These are phyloP conservation scores for Clarias macrocephalus DNA, from an alignment of 2,113 vertebrate species.

Conservation along the genomic window DNA sequence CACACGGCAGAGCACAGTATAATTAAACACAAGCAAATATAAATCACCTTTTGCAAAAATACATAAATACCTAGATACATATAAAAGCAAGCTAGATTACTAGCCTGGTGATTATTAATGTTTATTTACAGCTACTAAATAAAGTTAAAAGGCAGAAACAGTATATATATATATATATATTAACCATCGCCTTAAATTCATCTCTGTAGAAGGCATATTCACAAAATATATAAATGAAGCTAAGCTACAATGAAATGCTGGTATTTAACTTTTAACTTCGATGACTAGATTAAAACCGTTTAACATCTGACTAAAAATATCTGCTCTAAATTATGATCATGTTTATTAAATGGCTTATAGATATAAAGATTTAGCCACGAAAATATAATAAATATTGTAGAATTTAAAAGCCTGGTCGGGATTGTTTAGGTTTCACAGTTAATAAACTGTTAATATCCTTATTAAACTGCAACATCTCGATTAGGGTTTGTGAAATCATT, in stretches of 20 bases:
- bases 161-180: too few species aligned
- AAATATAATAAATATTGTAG: background rate
- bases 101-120: background rate
- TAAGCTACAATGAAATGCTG: background rate
- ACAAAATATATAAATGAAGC: background rate
- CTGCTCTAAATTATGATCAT: accelerated
- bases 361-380: background rate
- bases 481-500: background rate
- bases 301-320: background rate
- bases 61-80: too few species aligned
- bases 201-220: background rate
- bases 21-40: background rate
- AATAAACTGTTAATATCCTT: background rate
- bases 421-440: background rate
- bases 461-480: background rate
- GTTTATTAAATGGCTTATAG: background rate
- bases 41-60: background rate
- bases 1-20: too few species aligned
- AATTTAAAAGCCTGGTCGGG: background rate
- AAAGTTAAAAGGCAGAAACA: background rate
- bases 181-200: background rate
- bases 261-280: background rate
- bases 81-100: background rate
- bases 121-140: background rate
- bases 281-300: background rate